Conservation (phyloP, 2,797 vertebrate genomes). For the Crax fasciolata region DNA sequence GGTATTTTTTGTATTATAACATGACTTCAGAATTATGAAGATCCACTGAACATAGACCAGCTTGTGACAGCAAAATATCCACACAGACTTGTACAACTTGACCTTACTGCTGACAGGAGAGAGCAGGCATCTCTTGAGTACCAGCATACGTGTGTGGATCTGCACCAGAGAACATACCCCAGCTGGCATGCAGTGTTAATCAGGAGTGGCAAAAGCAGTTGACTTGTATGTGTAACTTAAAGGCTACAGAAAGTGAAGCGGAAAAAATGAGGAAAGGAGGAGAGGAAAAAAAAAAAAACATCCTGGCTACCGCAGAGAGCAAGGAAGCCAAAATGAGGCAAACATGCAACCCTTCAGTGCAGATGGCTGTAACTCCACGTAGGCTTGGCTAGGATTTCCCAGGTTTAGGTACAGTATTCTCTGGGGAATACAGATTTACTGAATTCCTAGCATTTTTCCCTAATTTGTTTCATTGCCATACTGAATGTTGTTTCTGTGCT, state of each 20-base stretch:
- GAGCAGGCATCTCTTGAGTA: neutral
- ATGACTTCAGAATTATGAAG: neutral
- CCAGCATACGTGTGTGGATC: rapidly evolving
- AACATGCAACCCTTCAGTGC: neutral
- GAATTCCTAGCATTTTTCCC: neutral
- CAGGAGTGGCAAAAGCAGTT: neutral
- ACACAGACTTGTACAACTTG: neutral
- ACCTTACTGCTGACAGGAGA: neutral
- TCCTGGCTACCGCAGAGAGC: neutral
- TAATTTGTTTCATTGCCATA: neutral
- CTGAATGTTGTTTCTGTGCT: neutral
- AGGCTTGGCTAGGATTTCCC: neutral
- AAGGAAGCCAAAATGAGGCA: neutral
- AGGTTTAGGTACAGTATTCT: neutral
- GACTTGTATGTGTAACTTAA: neutral
- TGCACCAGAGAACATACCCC: neutral
- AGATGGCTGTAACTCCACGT: neutral
- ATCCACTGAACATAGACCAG: neutral
- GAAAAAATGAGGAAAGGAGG: neutral
- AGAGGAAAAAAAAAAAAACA: neutral
- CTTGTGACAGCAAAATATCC: neutral
- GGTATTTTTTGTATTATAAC: neutral
- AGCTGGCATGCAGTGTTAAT: neutral
- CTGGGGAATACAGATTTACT: neutral
- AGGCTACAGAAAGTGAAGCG: neutral